These are phyloP conservation scores for Silurus lanzhouensis DNA, from an alignment of 2,797 vertebrate genomes.

Conservation along the genomic window DNA sequence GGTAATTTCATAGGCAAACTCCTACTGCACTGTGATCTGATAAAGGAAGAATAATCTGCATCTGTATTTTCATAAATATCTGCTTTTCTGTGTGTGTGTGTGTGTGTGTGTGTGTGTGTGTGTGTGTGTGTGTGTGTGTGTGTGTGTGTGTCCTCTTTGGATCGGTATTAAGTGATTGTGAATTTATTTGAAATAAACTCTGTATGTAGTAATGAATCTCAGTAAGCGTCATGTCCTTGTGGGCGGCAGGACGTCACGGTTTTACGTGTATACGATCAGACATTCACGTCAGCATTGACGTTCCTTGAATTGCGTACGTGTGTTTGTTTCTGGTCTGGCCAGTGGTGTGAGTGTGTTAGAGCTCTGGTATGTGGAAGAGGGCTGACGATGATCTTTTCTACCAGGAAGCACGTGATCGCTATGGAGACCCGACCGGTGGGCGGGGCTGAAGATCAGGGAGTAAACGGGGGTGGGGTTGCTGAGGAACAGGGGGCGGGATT, in stretches of 20 bases:
- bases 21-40: conserved; percentile 42
- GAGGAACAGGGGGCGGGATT: too few species aligned
- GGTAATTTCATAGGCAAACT: conserved; percentile 31
- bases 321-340: too few species aligned
- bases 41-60: conserved; percentile 48
- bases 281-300: background rate
- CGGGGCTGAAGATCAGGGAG: background rate
- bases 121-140: too few species aligned
- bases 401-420: background rate
- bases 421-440: background rate
- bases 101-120: too few species aligned
- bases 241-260: background rate
- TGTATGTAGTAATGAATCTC: background rate
- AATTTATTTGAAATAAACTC: too few species aligned
- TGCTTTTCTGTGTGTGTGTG: conserved; percentile 22
- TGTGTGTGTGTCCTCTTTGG: conserved; percentile 28
- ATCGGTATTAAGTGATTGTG: background rate
- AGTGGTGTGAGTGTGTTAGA: background rate
- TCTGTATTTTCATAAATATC: conserved; percentile 54
- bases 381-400: background rate
- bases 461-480: too few species aligned
- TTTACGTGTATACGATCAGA: background rate
- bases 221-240: background rate
- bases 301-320: background rate
- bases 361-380: background rate